Base-by-base conservation (phyloP, 1,140 invertebrate genomes). In the Aphidius ervi region DNA sequence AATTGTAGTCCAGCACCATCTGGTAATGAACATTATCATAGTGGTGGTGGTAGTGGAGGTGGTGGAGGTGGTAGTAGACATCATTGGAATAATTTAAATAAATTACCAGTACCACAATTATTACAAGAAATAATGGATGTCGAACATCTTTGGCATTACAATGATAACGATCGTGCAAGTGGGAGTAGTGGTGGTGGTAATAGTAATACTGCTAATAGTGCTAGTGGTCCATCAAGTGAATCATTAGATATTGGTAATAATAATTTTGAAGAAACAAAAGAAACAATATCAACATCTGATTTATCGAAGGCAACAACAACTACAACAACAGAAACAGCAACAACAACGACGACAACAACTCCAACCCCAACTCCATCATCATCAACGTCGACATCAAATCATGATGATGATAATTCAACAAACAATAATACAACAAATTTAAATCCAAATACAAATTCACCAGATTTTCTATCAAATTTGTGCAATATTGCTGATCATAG, bases 401-500 rank as follows among this genome's bases (percentile, higher is more conserved):
- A 31, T 31, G 4, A 31, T 31, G 23, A 31, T 31, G 4, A 31
- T 31, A 31, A 2, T 31, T 31, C 23, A 31, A 31, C 23, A 31
- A 31, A 31, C 2, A 31, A 31, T 31, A 31, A 31, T 31, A 31
- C 4, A 31, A 31, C 23, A 31, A 31, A 31, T 31, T 31, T 31
- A 31, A 31, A 31, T 31, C 86, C 72, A 3, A 74, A 77, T 46
- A 70, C 87, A 54, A 37, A 43, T 8, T 8, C 42, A 76, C 88
- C 88, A 0, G 92, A 94, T 79, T 90, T 93, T 72, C 83, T 94
- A 41, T 90, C 90, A 1, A 93, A 92, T 75, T 81, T 95, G 67
- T 95, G 93, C 81, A 91, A 92, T 74, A 94, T 98, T 60, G 94
- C 95, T 46, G 96, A 98, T 79, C 91, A 97, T 77, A 81, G 95